These are phyloP conservation scores for Conops quadrifasciatus DNA, from an alignment of 2,888 invertebrate genomes.

Conservation along the genomic window DNA sequence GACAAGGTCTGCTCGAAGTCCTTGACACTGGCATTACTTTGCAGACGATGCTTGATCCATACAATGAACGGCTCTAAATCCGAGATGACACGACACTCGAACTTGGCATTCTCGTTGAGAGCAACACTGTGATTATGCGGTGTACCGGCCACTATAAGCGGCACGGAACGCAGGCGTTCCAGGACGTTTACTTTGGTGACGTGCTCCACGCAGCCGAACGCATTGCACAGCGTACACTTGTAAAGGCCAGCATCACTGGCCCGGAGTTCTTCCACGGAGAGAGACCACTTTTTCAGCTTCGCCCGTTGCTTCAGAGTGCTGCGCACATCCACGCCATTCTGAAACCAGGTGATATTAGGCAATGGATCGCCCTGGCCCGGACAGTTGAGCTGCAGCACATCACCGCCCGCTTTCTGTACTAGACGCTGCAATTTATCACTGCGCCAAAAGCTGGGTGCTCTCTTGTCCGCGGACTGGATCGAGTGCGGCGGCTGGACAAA, in stretches of 20 bases:
- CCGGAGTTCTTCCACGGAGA: slow-evolving; percentile 80
- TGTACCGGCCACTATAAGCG: slow-evolving; percentile 80
- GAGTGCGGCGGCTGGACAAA: background rate
- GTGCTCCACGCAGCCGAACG: slow-evolving; percentile 77
- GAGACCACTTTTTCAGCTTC: slow-evolving; percentile 74
- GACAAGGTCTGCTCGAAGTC: slow-evolving; percentile 32
- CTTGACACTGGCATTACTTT: slow-evolving; percentile 10
- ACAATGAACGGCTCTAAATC: slow-evolving; percentile 84
- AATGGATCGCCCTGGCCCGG: slow-evolving; percentile 74
- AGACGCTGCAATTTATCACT: slow-evolving; percentile 35
- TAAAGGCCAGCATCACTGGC: slow-evolving; percentile 86
- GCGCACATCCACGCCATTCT: slow-evolving; percentile 69
- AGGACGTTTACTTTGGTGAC: slow-evolving; percentile 75
- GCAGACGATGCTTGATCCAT: slow-evolving; percentile 68
- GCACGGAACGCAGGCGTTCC: slow-evolving; percentile 81
- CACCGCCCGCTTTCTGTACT: slow-evolving; percentile 77
- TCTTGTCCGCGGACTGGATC: background rate
- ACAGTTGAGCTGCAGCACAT: slow-evolving; percentile 76
- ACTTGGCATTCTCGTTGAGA: slow-evolving; percentile 74
- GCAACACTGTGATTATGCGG: slow-evolving; percentile 82
- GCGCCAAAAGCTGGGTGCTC: slow-evolving; percentile 38
- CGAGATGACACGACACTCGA: slow-evolving; percentile 82
- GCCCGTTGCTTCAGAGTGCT: slow-evolving; percentile 66
- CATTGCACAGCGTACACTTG: slow-evolving; percentile 85
- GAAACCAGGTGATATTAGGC: slow-evolving; percentile 86